Evolutionary conservation across 1,140 invertebrate genomes (phyloP).

Genomic region (Carcinoscorpius rotundicauda): DNA sequence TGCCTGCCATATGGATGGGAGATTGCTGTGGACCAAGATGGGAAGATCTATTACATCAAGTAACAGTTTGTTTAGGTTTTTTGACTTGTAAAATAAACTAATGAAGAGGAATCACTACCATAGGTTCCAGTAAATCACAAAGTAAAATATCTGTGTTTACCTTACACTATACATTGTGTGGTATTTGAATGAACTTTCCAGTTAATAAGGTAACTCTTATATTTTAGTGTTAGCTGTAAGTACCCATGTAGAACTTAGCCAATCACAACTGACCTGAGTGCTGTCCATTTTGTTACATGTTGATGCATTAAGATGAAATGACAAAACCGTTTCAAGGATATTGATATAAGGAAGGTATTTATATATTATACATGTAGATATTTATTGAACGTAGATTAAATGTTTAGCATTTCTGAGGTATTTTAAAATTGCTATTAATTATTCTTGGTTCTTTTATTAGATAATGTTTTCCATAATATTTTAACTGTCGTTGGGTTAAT

Average conservation of each 20-base stretch:
- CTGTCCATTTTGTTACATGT: too few relatives aligned
- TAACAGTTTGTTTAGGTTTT: constrained; percentile 40
- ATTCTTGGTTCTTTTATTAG: too few relatives aligned
- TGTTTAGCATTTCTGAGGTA: too few relatives aligned
- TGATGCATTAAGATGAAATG: too few relatives aligned
- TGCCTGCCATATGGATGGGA: constrained; percentile 78
- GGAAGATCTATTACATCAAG: constrained; percentile 79
- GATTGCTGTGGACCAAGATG: constrained; percentile 58
- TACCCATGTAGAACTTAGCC: not conserved
- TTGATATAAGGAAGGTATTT: too few relatives aligned
- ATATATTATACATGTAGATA: too few relatives aligned
- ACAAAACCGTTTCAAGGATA: too few relatives aligned
- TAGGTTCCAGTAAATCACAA: not conserved
- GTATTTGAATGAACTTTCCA: constrained; percentile 1
- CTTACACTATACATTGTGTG: not conserved
- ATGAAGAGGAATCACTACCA: not conserved
- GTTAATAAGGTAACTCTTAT: constrained; percentile 4
- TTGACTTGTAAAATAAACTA: not conserved
- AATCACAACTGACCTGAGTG: too few relatives aligned
- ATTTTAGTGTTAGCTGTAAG: not conserved
- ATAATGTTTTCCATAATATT: too few relatives aligned
- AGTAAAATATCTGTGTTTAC: not conserved
- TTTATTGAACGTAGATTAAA: too few relatives aligned
- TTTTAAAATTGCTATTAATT: too few relatives aligned
- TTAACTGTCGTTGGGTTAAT: too few relatives aligned